A percentile compares a stretch with the other conserved stretches of the same genome.
Conservation (phyloP, 1,140 invertebrate species). For the Drosophila triauraria region DNA sequence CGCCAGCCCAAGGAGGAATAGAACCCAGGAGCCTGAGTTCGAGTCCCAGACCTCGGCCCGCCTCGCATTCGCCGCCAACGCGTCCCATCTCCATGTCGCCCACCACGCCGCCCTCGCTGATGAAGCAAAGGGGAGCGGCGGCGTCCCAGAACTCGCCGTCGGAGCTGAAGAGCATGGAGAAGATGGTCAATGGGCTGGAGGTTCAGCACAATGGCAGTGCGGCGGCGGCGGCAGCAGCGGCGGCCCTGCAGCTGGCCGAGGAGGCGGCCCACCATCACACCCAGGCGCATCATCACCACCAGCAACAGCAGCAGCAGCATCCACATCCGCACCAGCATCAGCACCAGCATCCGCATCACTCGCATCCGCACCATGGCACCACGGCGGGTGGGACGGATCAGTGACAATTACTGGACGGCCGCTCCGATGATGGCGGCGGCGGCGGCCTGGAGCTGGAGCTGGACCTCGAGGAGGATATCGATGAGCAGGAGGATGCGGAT, state of each 20-base stretch:
- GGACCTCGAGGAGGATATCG: conserved; percentile 43
- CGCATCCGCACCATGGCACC: conserved; percentile 38
- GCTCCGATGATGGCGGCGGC: conserved; percentile 72
- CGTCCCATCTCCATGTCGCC: conserved; percentile 86
- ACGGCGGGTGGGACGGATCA: conserved; percentile 67
- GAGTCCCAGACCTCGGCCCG: conserved; percentile 88
- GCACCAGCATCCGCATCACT: conserved; percentile 36
- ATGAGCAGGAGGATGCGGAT: conserved; percentile 54
- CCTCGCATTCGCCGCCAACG: conserved; percentile 87
- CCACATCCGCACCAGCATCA: conserved; percentile 35
- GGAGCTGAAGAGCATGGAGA: conserved; percentile 97
- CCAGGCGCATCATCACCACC: conserved; percentile 56
- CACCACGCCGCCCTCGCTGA: conserved; percentile 85
- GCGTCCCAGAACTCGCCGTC: conserved; percentile 86
- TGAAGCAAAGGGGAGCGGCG: conserved; percentile 46
- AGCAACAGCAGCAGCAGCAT: conserved; percentile 38
- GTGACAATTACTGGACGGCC: conserved; percentile 84
- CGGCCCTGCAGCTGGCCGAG: conserved; percentile 57
- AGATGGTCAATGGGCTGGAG: conserved; percentile 97
- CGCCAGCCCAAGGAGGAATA: conserved; percentile 33
- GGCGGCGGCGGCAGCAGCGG: conserved; percentile 62
- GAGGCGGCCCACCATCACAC: conserved; percentile 62
- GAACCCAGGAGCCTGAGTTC: conserved; percentile 88
- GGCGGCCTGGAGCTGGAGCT: conserved; percentile 51
- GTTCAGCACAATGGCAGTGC: conserved; percentile 87